Evolutionary conservation across 2,797 vertebrate species (phyloP).

Genomic region (Poeciliopsis paucimaculata): DNA sequence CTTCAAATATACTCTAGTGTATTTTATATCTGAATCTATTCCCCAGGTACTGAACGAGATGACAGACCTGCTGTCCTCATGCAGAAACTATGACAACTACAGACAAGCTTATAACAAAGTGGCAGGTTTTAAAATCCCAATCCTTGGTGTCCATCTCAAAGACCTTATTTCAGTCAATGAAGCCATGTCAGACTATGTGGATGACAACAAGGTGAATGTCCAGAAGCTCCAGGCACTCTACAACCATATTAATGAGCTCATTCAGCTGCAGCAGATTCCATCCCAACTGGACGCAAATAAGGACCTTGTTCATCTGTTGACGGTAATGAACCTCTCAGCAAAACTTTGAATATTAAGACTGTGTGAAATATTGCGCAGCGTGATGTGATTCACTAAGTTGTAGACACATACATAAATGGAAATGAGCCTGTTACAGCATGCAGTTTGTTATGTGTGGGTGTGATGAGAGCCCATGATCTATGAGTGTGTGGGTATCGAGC

Average conservation of each 20-base stretch:
- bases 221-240: conserved; percentile 93
- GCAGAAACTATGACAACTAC: conserved; percentile 94
- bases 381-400: conserved; percentile 48
- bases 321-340: conserved; percentile 73
- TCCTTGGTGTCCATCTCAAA: conserved; percentile 94
- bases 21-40: conserved; percentile 15
- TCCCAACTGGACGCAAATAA: conserved; percentile 93
- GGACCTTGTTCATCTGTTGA: conserved; percentile 94
- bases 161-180: conserved; percentile 94
- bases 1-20: not conserved
- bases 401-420: conserved; percentile 56
- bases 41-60: conserved; percentile 92
- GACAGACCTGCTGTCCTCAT: conserved; percentile 94
- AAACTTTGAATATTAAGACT: conserved; percentile 5
- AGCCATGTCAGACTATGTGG: conserved; percentile 91
- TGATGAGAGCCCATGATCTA: conserved; percentile 72
- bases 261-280: conserved; percentile 91
- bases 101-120: conserved; percentile 88
- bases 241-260: conserved; percentile 91
- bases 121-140: conserved; percentile 92
- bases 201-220: conserved; percentile 91
- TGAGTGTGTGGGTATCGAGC: conserved; percentile 74
- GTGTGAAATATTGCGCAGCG: conserved; percentile 14
- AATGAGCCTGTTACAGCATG: conserved; percentile 63
- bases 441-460: conserved; percentile 69